These are phyloP conservation scores for Aphis craccivora DNA, from an alignment of 1,140 invertebrate species.

Conservation along the genomic window DNA sequence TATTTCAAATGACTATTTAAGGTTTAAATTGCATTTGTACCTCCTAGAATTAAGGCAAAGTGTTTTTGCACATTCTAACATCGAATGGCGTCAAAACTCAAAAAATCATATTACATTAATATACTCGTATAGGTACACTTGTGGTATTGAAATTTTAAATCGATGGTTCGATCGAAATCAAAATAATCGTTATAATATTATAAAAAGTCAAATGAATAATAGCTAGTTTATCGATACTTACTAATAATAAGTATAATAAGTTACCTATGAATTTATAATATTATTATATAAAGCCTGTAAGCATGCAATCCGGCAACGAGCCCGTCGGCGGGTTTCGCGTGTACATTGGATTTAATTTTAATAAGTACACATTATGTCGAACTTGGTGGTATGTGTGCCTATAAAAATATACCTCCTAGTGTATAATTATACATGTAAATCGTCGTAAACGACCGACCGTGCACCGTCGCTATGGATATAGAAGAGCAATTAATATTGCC, in stretches of 20 bases:
- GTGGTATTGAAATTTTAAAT: not conserved
- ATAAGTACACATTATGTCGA: not conserved
- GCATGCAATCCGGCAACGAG: not conserved
- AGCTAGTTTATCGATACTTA: not conserved
- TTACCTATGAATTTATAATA: not conserved
- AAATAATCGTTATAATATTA: not conserved
- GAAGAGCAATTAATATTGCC: not conserved
- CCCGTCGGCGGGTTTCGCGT: not conserved
- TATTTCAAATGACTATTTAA: not conserved
- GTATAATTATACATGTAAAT: conserved; percentile 1
- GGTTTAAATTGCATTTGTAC: not conserved
- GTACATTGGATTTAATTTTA: not conserved
- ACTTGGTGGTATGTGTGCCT: not conserved
- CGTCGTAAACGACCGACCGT: not conserved
- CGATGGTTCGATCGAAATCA: too few species aligned
- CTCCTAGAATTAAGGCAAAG: not conserved
- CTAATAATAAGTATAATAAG: not conserved
- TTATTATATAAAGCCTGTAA: not conserved
- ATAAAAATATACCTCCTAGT: not conserved
- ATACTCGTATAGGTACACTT: too few species aligned
- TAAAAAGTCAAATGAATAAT: not conserved
- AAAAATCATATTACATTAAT: not conserved
- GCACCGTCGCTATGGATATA: too few species aligned
- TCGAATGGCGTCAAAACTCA: too few species aligned
- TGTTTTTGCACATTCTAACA: not conserved